A percentile compares a stretch with the other conserved stretches of the same genome.
Conservation (phyloP, 2,113 vertebrate genomes). For the Caranx ignobilis region DNA sequence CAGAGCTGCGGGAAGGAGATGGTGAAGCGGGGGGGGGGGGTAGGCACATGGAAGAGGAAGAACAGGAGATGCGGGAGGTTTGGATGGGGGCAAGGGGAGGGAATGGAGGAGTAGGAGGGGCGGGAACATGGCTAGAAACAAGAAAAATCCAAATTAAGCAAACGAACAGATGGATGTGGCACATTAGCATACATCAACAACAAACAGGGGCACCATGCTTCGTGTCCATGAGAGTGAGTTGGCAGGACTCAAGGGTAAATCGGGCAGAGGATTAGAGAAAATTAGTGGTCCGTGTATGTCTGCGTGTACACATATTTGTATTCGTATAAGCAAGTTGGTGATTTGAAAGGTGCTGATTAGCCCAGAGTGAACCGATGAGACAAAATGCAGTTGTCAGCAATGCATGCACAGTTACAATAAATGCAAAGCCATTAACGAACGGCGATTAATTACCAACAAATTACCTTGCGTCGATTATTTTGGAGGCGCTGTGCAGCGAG, state of each 20-base stretch:
- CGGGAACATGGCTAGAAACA: constrained; percentile 56
- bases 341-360: constrained; percentile 43
- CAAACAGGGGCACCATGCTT: constrained; percentile 53
- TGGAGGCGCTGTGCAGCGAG: constrained; percentile 50
- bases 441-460: constrained; percentile 71
- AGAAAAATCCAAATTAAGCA: constrained; percentile 72
- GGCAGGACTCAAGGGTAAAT: constrained; percentile 67
- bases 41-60: constrained; percentile 20
- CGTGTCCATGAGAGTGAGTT: constrained; percentile 31
- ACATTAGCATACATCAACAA: constrained; percentile 75
- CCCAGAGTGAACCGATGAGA: constrained; percentile 18
- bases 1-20: constrained; percentile 37
- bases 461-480: constrained; percentile 72
- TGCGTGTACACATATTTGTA: constrained; percentile 34
- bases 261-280: constrained; percentile 43
- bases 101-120: constrained; percentile 39
- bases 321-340: constrained; percentile 8
- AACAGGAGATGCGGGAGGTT: constrained; percentile 38
- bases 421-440: constrained; percentile 60
- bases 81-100: constrained; percentile 31
- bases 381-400: constrained; percentile 19
- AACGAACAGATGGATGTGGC: constrained; percentile 71
- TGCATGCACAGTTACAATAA: constrained; percentile 56
- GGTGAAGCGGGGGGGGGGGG: not conserved
- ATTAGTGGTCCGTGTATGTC: constrained; percentile 19